A percentile compares a stretch with the other conserved stretches of the same genome.
phyloP scores from a whole-genome alignment of 2,888 invertebrate genomes.

The Arenicola marina region DNA sequence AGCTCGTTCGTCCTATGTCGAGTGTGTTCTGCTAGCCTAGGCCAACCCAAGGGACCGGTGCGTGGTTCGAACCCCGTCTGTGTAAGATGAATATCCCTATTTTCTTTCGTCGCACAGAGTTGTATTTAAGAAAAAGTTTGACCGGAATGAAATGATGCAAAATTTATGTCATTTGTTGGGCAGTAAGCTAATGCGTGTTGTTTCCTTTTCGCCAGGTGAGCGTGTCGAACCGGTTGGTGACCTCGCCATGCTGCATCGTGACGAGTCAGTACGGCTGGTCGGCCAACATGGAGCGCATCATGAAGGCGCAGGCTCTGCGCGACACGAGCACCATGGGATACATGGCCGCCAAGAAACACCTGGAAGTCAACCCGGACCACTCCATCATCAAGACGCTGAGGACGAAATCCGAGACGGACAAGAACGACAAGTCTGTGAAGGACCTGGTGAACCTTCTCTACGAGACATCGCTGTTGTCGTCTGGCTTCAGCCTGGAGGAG shows the following conservation, averaged over 20 bases:
- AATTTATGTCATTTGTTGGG: no score
- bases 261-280: conserved; percentile 99
- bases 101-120: no score
- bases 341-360: conserved; percentile 99
- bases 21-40: no score
- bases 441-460: conserved; percentile 94
- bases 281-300: conserved; percentile 99
- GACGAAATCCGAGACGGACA: conserved; percentile 91
- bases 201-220: conserved; percentile 68
- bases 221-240: conserved; percentile 93
- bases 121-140: no score
- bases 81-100: no score
- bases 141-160: no score
- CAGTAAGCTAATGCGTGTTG: background rate
- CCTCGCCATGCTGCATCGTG: conserved; percentile 98
- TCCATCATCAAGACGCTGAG: conserved; percentile 88
- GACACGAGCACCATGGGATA: conserved; percentile 99
- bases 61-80: no score
- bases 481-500: conserved; percentile 95
- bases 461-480: conserved; percentile 93
- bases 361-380: conserved; percentile 97
- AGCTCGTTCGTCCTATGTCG: no score
- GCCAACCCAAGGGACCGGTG: no score
- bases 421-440: conserved; percentile 98
- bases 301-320: conserved; percentile 98